Evolutionary conservation across 2,888 invertebrate species (phyloP).

Genomic region (Arctia plantaginis): DNA sequence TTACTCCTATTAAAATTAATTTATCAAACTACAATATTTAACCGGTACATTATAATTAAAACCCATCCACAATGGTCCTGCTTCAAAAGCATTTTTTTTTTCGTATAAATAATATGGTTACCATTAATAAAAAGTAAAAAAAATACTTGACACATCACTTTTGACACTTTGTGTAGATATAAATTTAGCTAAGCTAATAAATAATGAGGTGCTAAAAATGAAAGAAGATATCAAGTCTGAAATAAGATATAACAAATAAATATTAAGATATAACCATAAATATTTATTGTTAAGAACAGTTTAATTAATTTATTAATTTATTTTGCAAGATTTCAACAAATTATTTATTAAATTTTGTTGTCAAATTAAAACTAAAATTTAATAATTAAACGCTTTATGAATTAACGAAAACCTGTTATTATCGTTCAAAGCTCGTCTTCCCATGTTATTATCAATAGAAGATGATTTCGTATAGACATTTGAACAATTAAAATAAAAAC

Average conservation of each 20-base stretch:
- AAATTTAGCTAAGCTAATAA: not conserved
- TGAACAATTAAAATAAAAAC: not conserved
- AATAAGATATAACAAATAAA: too few relatives aligned
- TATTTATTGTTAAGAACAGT: not conserved
- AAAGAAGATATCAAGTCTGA: not conserved
- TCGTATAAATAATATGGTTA: too few relatives aligned
- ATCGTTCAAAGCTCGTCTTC: not conserved
- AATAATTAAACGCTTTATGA: not conserved
- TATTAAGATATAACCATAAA: not conserved
- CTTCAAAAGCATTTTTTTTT: too few relatives aligned
- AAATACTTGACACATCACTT: too few relatives aligned
- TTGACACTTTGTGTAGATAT: too few relatives aligned
- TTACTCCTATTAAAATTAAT: too few relatives aligned
- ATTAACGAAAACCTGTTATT: not conserved
- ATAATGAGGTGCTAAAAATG: not conserved
- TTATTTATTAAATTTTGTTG: not conserved
- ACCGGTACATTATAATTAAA: too few relatives aligned
- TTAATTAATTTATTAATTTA: not conserved
- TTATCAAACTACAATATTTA: too few relatives aligned
- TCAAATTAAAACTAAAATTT: not conserved
- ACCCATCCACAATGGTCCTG: too few relatives aligned
- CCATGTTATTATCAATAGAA: not conserved
- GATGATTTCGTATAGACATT: not conserved
- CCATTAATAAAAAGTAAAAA: too few relatives aligned
- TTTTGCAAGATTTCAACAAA: not conserved